These are phyloP conservation scores for Atlantisia rogersi DNA, from an alignment of 2,113 vertebrate genomes.

Conservation along the genomic window DNA sequence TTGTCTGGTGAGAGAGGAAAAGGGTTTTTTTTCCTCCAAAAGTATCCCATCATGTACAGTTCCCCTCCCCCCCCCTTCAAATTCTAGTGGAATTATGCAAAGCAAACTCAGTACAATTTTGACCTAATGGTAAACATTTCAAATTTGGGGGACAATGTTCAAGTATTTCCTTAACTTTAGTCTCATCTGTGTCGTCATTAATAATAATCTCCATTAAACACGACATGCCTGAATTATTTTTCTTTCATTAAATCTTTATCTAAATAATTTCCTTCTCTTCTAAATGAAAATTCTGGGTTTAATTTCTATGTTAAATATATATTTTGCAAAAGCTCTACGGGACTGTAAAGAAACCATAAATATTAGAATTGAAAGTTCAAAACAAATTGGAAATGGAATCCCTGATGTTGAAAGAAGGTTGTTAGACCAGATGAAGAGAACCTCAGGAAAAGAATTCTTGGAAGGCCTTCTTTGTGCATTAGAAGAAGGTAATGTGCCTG, in stretches of 20 bases:
- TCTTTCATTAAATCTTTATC: not conserved
- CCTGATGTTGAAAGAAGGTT: not conserved
- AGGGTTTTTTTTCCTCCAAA: not conserved
- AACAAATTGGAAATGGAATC: not conserved
- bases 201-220: not conserved
- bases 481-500: not conserved
- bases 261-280: not conserved
- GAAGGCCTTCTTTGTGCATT: not conserved
- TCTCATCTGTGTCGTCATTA: not conserved
- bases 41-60: not conserved
- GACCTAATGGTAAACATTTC: not conserved
- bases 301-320: not conserved
- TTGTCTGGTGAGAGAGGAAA: not conserved
- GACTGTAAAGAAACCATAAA: not conserved
- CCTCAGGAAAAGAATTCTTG: not conserved
- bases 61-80: rapidly evolving
- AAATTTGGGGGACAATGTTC: not conserved
- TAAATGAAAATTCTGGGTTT: not conserved
- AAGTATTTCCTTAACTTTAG: not conserved
- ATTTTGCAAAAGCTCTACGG: not conserved
- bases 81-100: not conserved
- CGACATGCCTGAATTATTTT: not conserved
- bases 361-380: not conserved
- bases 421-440: not conserved
- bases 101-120: not conserved